phyloP scores from a whole-genome alignment of 2,888 invertebrate species.

The Hemicrepidius hirtus region DNA sequence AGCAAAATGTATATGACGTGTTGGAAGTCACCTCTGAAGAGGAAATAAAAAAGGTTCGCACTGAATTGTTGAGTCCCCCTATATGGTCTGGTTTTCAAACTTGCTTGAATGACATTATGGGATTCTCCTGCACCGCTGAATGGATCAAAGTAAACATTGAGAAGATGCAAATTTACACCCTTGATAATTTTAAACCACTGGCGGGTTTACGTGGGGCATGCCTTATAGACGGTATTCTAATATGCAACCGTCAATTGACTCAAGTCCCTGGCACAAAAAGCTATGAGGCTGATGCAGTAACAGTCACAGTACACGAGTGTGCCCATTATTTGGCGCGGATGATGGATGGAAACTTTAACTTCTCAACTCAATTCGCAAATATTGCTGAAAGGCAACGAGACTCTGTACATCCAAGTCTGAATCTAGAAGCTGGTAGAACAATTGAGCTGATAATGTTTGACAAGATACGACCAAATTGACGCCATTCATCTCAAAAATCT shows the following conservation, averaged over 20 bases:
- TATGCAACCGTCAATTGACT: conserved; percentile 1
- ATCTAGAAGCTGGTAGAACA: conserved; percentile 14
- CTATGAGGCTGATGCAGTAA: conserved; percentile 3
- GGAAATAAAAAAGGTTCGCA: no score
- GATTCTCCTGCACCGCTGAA: no score
- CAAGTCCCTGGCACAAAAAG: not conserved
- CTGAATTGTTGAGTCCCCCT: no score
- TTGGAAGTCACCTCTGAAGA: no score
- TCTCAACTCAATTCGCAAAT: not conserved
- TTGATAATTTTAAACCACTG: not conserved
- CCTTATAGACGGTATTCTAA: conserved; percentile 9
- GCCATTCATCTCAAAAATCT: not conserved
- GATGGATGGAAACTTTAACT: conserved; percentile 1
- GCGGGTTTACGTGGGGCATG: not conserved
- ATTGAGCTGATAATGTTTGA: not conserved
- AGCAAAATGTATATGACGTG: no score
- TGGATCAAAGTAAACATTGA: no score
- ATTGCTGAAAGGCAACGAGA: not conserved
- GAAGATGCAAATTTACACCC: no score
- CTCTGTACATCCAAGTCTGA: not conserved
- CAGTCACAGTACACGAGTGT: conserved; percentile 1
- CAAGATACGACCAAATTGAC: conserved; percentile 3
- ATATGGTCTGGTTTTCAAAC: no score
- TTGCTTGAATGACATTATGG: no score
- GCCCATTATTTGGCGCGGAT: conserved; percentile 1